phyloP scores from a whole-genome alignment of 2,113 vertebrate species.

The Hirundichthys speculiger region DNA sequence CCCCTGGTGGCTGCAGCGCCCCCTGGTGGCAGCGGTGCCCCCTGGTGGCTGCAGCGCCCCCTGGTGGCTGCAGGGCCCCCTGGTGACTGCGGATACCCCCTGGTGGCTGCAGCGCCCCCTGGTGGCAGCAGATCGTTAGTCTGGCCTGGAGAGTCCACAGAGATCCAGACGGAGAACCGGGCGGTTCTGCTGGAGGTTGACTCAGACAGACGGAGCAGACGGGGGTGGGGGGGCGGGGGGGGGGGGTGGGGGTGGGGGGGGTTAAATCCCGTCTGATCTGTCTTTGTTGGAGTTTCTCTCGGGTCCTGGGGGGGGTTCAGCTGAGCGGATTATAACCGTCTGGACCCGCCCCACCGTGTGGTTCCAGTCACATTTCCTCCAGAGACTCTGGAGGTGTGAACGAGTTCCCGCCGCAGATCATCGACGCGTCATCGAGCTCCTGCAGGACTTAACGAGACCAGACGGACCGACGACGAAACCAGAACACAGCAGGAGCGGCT shows the following conservation, averaged over 20 bases:
- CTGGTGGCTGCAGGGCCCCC: too few species aligned
- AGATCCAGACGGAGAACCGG: background rate
- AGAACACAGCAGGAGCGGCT: too few species aligned
- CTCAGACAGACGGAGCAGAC: conserved; percentile 24
- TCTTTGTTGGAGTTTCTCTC: conserved; percentile 62
- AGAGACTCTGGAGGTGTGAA: background rate
- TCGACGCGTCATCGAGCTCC: background rate
- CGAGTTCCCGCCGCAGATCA: background rate
- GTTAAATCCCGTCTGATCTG: conserved; percentile 67
- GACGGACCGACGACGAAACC: too few species aligned
- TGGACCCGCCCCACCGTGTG: conserved; percentile 37
- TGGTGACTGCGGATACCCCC: too few species aligned
- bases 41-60: too few species aligned
- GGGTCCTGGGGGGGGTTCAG: conserved; percentile 29
- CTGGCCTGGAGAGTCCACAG: conserved; percentile 14
- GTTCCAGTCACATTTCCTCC: conserved; percentile 11
- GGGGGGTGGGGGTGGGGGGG: background rate
- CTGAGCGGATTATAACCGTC: conserved; percentile 74
- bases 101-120: too few species aligned
- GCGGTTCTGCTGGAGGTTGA: conserved; percentile 37
- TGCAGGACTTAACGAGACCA: too few species aligned
- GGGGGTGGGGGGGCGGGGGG: background rate
- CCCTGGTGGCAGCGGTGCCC: too few species aligned
- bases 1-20: too few species aligned
- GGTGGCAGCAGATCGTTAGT: background rate